A percentile compares a stretch with the other conserved stretches of the same genome.
These are phyloP conservation scores for Phalanger gymnotis DNA, from an alignment of 2,797 vertebrate species.

Conservation along the genomic window DNA sequence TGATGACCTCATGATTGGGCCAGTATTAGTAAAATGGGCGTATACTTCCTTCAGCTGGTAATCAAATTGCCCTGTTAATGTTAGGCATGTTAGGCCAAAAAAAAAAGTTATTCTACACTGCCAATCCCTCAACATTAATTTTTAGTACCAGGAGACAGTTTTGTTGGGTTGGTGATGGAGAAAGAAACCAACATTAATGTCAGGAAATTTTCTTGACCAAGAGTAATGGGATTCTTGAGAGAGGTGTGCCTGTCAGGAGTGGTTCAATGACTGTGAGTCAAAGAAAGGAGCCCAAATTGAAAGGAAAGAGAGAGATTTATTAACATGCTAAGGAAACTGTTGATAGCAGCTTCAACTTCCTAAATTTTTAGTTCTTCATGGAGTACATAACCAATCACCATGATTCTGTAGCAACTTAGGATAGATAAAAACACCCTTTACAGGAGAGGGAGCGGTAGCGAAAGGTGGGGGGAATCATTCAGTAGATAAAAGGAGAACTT, in stretches of 20 bases:
- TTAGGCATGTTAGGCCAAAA: neutral
- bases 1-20: neutral
- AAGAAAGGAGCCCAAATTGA: neutral
- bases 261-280: neutral
- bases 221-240: neutral
- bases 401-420: neutral
- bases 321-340: neutral
- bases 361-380: neutral
- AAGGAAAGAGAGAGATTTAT: neutral
- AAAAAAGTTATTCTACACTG: neutral
- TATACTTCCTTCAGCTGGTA: neutral
- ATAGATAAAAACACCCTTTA: neutral
- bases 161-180: neutral
- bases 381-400: neutral
- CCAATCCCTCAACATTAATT: neutral
- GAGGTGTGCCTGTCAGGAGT: neutral
- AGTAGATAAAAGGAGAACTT: neutral
- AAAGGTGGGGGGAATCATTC: neutral
- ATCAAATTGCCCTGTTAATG: neutral
- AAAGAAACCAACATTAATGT: neutral
- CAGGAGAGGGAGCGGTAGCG: neutral
- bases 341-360: neutral
- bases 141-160: neutral
- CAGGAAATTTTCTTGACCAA: neutral
- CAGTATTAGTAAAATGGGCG: neutral